Percentiles rank a stretch among this genome's conserved stretches.
These are phyloP conservation scores for Microcebus murinus DNA, from an alignment of 2,113 vertebrate species.

Conservation along the genomic window DNA sequence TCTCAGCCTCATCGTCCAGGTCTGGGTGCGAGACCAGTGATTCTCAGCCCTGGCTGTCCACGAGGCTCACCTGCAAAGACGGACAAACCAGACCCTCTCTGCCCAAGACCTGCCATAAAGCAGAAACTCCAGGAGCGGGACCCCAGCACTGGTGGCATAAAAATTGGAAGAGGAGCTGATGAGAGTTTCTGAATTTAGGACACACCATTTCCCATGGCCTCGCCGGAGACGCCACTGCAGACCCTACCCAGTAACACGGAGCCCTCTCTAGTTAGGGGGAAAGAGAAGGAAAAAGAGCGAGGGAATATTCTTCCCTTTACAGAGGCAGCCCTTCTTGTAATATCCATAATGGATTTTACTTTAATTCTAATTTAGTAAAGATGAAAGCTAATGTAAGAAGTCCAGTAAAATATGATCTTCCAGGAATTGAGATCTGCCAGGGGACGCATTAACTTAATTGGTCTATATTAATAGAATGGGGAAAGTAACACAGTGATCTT, in stretches of 20 bases:
- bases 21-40: not conserved
- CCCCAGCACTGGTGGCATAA: accelerated
- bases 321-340: not conserved
- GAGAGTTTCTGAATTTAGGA: not conserved
- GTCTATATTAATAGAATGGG: not conserved
- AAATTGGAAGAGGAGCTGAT: not conserved
- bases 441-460: slow-evolving; percentile 27
- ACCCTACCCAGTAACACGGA: not conserved
- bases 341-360: slow-evolving; percentile 51
- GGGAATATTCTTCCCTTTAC: not conserved
- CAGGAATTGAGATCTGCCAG: slow-evolving; percentile 36
- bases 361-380: slow-evolving; percentile 14
- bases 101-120: not conserved
- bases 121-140: not conserved
- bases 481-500: not conserved
- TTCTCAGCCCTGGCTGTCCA: not conserved
- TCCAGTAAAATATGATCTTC: slow-evolving; percentile 10
- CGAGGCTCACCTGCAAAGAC: not conserved
- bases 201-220: accelerated
- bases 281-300: not conserved
- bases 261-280: not conserved
- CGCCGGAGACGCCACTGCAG: not conserved
- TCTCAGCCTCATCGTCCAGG: not conserved
- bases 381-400: slow-evolving; percentile 15
- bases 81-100: not conserved